These are phyloP conservation scores for Zaprionus kolodkinae DNA, from an alignment of 1,140 invertebrate species.

Conservation along the genomic window DNA sequence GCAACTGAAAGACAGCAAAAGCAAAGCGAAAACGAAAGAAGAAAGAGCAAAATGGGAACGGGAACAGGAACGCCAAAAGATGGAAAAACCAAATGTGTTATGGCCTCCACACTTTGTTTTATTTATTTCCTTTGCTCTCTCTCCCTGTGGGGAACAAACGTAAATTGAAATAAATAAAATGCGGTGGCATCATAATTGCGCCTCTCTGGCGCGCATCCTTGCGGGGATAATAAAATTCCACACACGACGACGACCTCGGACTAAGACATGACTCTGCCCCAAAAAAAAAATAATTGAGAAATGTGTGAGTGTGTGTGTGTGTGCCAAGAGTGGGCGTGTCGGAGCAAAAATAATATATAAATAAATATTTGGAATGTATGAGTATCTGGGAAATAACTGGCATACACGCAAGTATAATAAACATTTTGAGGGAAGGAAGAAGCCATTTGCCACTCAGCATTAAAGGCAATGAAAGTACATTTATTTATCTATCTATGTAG, in stretches of 20 bases:
- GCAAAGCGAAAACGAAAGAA: slow-evolving; percentile 31
- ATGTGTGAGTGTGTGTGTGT: slow-evolving; percentile 11
- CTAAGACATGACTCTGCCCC: slow-evolving; percentile 44
- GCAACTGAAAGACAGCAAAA: slow-evolving; percentile 37
- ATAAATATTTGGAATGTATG: slow-evolving; percentile 42
- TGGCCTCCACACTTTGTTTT: slow-evolving; percentile 50
- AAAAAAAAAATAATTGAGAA: slow-evolving; percentile 54
- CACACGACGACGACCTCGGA: slow-evolving; percentile 38
- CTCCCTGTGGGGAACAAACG: slow-evolving; percentile 32
- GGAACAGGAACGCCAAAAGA: slow-evolving; percentile 22
- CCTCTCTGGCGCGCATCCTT: slow-evolving; percentile 51
- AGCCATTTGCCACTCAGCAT: not conserved
- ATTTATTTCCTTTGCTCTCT: slow-evolving; percentile 30
- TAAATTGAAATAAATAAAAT: slow-evolving; percentile 79
- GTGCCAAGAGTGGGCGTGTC: not conserved
- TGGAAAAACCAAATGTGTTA: slow-evolving; percentile 38
- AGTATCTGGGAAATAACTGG: slow-evolving; percentile 31
- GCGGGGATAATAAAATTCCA: slow-evolving; percentile 72
- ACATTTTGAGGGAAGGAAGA: not conserved
- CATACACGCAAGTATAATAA: slow-evolving; percentile 21
- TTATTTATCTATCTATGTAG: not conserved
- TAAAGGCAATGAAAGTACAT: not conserved
- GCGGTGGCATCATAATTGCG: slow-evolving; percentile 71
- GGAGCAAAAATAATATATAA: slow-evolving; percentile 21
- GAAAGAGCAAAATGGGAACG: not conserved